Evolutionary conservation across 2,797 vertebrate genomes (phyloP), one percentile per base, ranked within the genome.

Genomic region (Mus caroli): DNA sequence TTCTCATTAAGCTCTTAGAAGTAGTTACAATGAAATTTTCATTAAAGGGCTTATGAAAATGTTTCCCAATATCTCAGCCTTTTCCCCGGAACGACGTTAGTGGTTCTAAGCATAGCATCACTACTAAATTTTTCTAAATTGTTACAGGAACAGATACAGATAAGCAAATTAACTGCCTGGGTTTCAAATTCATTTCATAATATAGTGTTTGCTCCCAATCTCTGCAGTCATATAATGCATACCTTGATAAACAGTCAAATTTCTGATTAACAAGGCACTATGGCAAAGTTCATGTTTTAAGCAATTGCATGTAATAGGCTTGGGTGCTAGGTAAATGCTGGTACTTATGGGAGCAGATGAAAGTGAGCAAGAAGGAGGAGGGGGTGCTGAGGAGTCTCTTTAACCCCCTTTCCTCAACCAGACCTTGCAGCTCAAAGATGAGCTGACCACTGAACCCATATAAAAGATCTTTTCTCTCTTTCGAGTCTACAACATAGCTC

Each of bases 201-300:
- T 17, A 56, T 3, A 77, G 67, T 54, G 92, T 92, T 79, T 90
- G 58, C 37, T 56, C 83, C 15, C n/a, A 24, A 87, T 67, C 31
- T 77, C 17, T 43, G 43, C 26, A 89, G 73, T 71, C 50, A 88
- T 24, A 85, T 54, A 62, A 50, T 34, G 13, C 1, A 58, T 34
- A 50, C 75, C 24, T 90, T 91, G 24, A 28, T 58, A 62, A 92
- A 76, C 3, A 40, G 50, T 78, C 12, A 50, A 76, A 50, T 28
- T 58, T 77, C 87, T 83, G 69, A 93, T n/a, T 91, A 34, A 31
- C 9, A 52, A 91, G 24, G 69, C 31, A 82, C 1, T 69, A 78
- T 91, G 62, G 86, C 37, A 86, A 94, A 93, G 40, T 26, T 88
- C 69, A 54, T 71, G 78, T 52, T 88, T 58, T 77, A 85, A 90